Evolutionary conservation across 1,140 invertebrate genomes (phyloP), one percentile per base, ranked within the genome.

Genomic region (Eriosoma lanigerum): DNA sequence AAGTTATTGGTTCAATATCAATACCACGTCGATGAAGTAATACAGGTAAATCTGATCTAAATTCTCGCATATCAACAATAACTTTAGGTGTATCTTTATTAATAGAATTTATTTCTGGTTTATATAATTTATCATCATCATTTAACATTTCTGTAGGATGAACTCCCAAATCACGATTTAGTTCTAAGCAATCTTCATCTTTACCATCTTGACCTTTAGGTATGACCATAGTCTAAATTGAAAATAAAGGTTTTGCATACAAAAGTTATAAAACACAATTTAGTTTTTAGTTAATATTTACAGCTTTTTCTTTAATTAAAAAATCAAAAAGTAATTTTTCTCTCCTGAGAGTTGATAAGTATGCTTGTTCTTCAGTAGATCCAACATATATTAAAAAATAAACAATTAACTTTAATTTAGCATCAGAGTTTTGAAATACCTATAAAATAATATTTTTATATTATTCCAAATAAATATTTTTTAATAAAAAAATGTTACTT

Each of bases 21-120:
- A 99, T 93, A 3, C 96, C 96, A 82, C 95, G 89, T 84, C 93
- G 92, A 85, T 99, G 96, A 68, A 99, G 90, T 50, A 99, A 87
- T 9, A 95, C 93, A 0, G 98, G 98, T 21, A 99, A 87, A 86
- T 99, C 97, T 82, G 96, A 97, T 66, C 97, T 90, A 85, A 99
- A 99, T 87, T 99, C 98, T 84, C 98, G 89, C 92, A 98, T 97
- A 86, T 99, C 98, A 26, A 99, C 96, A 83, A 99, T 94, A 17
- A 99, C 87, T 84, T 92, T 85, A 1, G 89, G 88, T 44, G 87
- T 87, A 62, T 87, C 86, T 19, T 75, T 73, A 52, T 82, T 81
- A 66, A 81, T 75, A 82, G 84, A 81, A 5, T 84, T 50, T 82
- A 87, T 93, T 76, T 92, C 93, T 87, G 92, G 90, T 50, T 92